Evolutionary conservation across 1,140 invertebrate species (phyloP).

Genomic region (Saccostrea cuccullata): DNA sequence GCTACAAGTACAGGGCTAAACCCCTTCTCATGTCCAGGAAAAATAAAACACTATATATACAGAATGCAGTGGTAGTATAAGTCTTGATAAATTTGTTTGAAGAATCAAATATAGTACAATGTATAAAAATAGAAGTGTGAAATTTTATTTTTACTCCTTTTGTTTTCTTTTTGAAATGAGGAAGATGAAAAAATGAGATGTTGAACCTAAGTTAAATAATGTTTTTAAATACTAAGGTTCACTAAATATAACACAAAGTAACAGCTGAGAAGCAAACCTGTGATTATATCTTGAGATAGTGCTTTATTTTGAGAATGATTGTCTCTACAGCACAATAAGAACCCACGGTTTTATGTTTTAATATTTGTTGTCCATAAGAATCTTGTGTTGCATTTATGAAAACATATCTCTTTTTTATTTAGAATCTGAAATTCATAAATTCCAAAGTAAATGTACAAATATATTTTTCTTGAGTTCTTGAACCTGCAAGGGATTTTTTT

Average conservation of each 20-base stretch:
- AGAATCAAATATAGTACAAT: background rate
- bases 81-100: background rate
- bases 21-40: background rate
- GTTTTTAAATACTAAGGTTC: background rate
- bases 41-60: background rate
- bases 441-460: background rate
- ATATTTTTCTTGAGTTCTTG: no score
- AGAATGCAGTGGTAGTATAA: background rate
- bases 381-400: background rate
- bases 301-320: conserved; percentile 13
- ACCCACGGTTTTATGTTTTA: background rate
- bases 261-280: background rate
- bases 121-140: background rate
- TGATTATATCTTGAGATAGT: background rate
- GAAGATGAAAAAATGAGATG: background rate
- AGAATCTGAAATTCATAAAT: background rate
- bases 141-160: background rate
- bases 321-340: background rate
- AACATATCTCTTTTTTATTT: background rate
- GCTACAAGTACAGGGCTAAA: background rate
- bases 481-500: background rate
- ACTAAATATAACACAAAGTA: background rate
- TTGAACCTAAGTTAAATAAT: background rate
- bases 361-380: background rate
- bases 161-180: background rate